Conservation (phyloP, 2,888 invertebrate species). For the Branchinecta sandiegonensis region DNA sequence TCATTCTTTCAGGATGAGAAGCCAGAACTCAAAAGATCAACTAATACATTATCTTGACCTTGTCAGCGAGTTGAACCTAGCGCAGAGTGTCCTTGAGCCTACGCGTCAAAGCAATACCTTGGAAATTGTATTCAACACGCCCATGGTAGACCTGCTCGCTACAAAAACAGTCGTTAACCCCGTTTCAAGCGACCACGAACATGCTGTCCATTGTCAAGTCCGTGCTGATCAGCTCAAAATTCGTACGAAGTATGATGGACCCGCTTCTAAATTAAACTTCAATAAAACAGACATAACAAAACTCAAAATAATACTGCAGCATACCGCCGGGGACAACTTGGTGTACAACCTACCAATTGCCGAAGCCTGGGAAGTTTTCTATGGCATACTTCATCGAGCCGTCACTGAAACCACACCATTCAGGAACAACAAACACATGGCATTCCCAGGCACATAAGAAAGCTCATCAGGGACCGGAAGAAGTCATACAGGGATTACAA, state of each 20-base stretch:
- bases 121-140: not conserved
- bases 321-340: not conserved
- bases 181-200: no score
- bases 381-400: not conserved
- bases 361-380: conserved; percentile 9
- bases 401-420: no score
- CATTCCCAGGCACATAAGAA: not conserved
- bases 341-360: conserved; percentile 14
- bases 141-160: no score
- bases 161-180: no score
- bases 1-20: conserved; percentile 8
- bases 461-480: conserved; percentile 14
- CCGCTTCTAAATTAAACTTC: no score
- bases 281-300: no score
- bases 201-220: no score
- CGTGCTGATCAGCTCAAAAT: no score
- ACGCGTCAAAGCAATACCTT: conserved; percentile 8
- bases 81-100: conserved; percentile 14
- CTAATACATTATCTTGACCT: conserved; percentile 5
- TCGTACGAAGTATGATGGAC: no score
- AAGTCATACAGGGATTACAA: conserved; percentile 14
- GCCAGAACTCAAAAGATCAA: conserved; percentile 14
- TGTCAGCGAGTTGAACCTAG: conserved; percentile 14
- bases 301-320: not conserved
- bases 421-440: no score